These are phyloP conservation scores for Petrocephalus zakoni DNA, from an alignment of 2,113 vertebrate species.

Conservation along the genomic window DNA sequence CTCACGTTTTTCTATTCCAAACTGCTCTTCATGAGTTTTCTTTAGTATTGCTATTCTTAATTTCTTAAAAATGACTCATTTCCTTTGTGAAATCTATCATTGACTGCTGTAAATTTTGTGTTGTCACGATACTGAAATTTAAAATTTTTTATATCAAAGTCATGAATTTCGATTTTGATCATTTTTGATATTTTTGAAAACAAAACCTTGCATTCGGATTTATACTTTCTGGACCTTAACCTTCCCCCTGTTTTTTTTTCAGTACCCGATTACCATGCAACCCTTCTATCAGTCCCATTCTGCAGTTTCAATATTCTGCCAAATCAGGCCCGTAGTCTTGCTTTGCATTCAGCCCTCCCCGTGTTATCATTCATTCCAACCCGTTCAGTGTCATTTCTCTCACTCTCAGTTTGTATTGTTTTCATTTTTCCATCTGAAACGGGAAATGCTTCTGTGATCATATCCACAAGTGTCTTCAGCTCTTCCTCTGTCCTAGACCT, in stretches of 20 bases:
- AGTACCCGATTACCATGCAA: background rate
- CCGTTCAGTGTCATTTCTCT: background rate
- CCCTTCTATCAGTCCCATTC: background rate
- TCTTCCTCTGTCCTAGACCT: background rate
- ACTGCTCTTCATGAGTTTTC: background rate
- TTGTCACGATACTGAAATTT: background rate
- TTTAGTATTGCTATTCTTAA: background rate
- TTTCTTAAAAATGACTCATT: background rate
- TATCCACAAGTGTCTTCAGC: background rate
- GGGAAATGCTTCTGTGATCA: background rate
- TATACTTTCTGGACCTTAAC: background rate
- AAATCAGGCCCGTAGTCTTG: background rate
- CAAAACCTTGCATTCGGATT: background rate
- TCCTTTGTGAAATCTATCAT: constrained; percentile 8
- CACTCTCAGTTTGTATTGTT: background rate
- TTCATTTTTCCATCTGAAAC: background rate
- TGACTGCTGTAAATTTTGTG: background rate
- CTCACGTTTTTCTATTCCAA: background rate
- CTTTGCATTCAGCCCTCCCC: background rate
- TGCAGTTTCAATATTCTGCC: constrained; percentile 5
- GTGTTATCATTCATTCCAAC: background rate
- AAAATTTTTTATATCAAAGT: background rate
- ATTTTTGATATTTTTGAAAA: background rate
- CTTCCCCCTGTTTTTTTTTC: background rate
- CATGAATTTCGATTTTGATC: background rate